Conservation (phyloP, 2,113 vertebrate genomes). For the Pheucticus melanocephalus region DNA sequence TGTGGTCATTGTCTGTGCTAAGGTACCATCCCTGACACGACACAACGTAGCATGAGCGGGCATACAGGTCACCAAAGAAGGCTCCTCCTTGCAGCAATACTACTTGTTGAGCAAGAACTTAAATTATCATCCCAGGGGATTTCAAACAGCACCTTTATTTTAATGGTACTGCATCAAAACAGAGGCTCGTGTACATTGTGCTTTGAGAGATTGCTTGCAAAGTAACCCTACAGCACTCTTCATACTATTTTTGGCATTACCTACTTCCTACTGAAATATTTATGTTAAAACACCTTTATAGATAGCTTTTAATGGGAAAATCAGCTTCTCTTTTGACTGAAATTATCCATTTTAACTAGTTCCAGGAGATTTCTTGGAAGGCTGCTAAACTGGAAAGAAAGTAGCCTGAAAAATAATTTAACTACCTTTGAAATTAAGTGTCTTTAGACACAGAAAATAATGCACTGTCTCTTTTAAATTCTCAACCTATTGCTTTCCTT, state of each 20-base stretch:
- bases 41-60: background rate
- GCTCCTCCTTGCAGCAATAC: background rate
- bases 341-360: background rate
- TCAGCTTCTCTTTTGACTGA: background rate
- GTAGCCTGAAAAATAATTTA: background rate
- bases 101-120: constrained; percentile 4
- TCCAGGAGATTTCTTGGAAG: constrained; percentile 3
- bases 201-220: constrained; percentile 22
- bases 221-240: constrained; percentile 9
- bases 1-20: background rate
- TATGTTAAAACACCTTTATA: constrained; percentile 38
- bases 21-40: background rate
- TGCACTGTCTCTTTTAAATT: constrained; percentile 66
- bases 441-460: constrained; percentile 40
- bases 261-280: constrained; percentile 48
- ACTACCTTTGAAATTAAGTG: background rate
- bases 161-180: background rate
- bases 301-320: constrained; percentile 1
- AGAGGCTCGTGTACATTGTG: background rate
- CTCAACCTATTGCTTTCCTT: constrained; percentile 52
- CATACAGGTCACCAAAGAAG: background rate
- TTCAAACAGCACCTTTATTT: background rate
- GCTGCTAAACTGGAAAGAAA: background rate
- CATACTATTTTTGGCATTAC: constrained; percentile 17
- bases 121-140: background rate